phyloP scores from a whole-genome alignment of 1,140 invertebrate species.

The Drosophila tsacasi region DNA sequence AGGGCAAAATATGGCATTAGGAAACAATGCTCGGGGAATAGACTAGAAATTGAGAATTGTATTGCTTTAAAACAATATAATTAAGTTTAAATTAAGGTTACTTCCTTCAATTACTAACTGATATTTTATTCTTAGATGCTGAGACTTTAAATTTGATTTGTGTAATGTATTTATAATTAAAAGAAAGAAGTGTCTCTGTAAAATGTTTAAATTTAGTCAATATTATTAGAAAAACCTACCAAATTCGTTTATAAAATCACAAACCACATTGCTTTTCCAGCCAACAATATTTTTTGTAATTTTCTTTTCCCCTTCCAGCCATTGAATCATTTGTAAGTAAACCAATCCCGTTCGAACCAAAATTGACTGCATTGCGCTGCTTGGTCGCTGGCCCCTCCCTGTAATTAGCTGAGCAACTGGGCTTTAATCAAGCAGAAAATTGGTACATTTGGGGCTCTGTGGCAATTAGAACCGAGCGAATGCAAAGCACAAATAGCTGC shows the following conservation, averaged over 20 bases:
- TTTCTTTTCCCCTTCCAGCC: not conserved
- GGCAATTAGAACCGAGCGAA: constrained; percentile 61
- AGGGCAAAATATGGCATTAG: constrained; percentile 13
- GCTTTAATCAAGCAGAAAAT: constrained; percentile 77
- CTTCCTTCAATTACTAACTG: too few species aligned
- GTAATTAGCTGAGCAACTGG: constrained; percentile 55
- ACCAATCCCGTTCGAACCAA: constrained; percentile 28
- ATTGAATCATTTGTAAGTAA: constrained; percentile 21
- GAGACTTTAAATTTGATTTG: not conserved
- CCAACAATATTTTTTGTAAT: not conserved
- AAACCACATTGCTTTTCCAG: not conserved
- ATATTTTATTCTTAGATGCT: not conserved
- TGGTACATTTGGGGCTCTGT: constrained; percentile 49
- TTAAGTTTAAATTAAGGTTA: not conserved
- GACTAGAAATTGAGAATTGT: not conserved
- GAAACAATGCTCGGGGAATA: not conserved
- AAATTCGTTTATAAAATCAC: not conserved
- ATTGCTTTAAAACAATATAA: not conserved
- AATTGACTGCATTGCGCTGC: constrained; percentile 16
- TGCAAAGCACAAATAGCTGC: constrained; percentile 38
- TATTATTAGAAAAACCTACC: not conserved
- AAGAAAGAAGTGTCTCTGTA: not conserved
- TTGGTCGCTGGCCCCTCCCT: constrained; percentile 36
- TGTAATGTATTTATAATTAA: not conserved
- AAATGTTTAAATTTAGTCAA: not conserved